Base-by-base conservation (phyloP, 2,113 vertebrate species). In the Sitta europaea region DNA sequence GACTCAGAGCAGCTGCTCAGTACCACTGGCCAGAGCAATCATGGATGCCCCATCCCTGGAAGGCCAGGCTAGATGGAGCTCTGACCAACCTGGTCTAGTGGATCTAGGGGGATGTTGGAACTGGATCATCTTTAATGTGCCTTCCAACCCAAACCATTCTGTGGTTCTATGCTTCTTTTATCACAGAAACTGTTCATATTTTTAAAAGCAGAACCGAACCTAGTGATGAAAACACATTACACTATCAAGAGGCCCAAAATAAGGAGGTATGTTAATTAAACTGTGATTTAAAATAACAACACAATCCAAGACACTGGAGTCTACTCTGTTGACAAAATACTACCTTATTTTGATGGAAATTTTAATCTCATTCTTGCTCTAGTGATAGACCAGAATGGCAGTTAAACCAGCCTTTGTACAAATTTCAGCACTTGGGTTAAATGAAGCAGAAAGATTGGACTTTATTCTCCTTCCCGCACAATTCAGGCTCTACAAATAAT, bases 391-490 rank as follows among this genome's bases (percentile, higher is more conserved):
- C 25, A 47, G n/a, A 89, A 88, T 11, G 23, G 78, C 29, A 71
- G 55, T 70, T 79, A 90, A 92, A 90, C 22, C 31, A 77, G 47
- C 18, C 55, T 93, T 86, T 80, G 38, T 59, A 80, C 20, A 51
- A 28, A 92, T 82, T 78, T 79, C 57, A 61, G 54, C 1, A 6
- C 48, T 83, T 62, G 28, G 31, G 57, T 80, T 88, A 94, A 96
- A 92, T 62, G 73, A 92, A 92, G 82, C 13, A 3, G 79, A 88
- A 94, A 90, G 75, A 92, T 57, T 93, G 79, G 88, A 93, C 86
- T 93, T 92, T 53, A 58, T 93, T 80, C 63, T 77, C 63, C 82
- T 92, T 94, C 90, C 72, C 67, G 94, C 82, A 84, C 92, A 94
- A 92, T 77, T 95, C 68, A 93, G 57, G 50, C 55, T 79, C 88